Evolutionary conservation across 1,140 invertebrate genomes (phyloP).

Genomic region (Mactra quadrangularis): DNA sequence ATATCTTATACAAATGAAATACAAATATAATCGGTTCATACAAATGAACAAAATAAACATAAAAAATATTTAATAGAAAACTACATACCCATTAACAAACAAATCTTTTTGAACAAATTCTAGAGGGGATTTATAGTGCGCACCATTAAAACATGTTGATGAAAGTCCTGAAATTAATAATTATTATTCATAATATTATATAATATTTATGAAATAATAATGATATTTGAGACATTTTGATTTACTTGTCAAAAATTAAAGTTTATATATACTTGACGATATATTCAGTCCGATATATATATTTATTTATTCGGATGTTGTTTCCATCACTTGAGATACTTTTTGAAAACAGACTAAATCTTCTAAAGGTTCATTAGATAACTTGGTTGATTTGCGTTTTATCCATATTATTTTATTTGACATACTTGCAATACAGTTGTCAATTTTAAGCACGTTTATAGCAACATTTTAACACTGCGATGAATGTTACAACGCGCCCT

Average conservation of each 20-base stretch:
- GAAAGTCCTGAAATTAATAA: slow-evolving; percentile 1
- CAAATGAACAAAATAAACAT: too few relatives aligned
- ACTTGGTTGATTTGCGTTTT: too few relatives aligned
- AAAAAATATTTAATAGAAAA: background rate
- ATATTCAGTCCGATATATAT: background rate
- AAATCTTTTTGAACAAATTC: background rate
- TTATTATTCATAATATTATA: background rate
- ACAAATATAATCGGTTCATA: too few relatives aligned
- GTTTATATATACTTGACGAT: background rate
- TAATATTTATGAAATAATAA: background rate
- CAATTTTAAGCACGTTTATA: too few relatives aligned
- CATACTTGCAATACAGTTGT: too few relatives aligned
- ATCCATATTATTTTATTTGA: too few relatives aligned
- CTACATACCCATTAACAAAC: slow-evolving; percentile 1
- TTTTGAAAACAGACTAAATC: background rate
- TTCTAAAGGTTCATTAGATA: too few relatives aligned
- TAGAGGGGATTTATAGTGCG: background rate
- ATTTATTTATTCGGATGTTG: background rate
- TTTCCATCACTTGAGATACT: background rate
- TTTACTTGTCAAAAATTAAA: background rate
- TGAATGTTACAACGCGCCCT: too few relatives aligned
- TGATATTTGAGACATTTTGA: background rate
- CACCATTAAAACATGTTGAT: background rate
- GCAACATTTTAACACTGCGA: too few relatives aligned
- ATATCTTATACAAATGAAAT: background rate